Base-by-base conservation (phyloP, 2,888 invertebrate species). In the Steinernema scapterisci region DNA sequence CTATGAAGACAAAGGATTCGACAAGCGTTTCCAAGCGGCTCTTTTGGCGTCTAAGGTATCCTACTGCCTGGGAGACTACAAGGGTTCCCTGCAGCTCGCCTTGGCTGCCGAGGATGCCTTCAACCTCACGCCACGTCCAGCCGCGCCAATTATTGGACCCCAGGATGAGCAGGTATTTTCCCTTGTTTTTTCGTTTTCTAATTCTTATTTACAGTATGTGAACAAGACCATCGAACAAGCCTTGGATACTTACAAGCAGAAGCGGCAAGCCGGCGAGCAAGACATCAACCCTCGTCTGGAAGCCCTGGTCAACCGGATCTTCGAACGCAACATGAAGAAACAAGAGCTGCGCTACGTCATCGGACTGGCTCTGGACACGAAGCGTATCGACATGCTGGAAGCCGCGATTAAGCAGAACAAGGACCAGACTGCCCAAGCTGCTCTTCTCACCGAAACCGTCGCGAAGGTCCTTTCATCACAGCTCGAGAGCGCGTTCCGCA, bases 1-100 rank as follows among this genome's bases (percentile, higher is more conserved):
- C 38, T 94, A 96, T 87, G 97, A 97, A 90, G 95, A 97, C 87
- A 92, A 93, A 87, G 90, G 90, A 46, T 93, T 99, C 89, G 88
- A 81, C 91, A 93, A 96, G 87, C 93, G 94, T 86, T 93, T 95
- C 86, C 89, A 97, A 73, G 97, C 99, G 71, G 97, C 97, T 38
- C 91, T 99, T 82, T 95, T 99, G 5, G 97, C 96, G 6, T 97
- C 97, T 82, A 99, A 99, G 90, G 90, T 90, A 9, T 97, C 97
- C 88, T 97, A 97, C 89, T 97, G 99, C 89, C 91, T 99, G 80
- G 97, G 97, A 44, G 94, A 96, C 0, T 97, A 95, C 89, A 94
- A 95, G 88, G 96, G 97, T 89, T 96, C 97, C 0, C 89, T 99
- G 79, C 94, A 94, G n/a, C 97, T 95, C 89, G 99, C 99, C 27